Percentiles rank a stretch among this genome's conserved stretches.
phyloP scores from a whole-genome alignment of 2,888 invertebrate genomes.

The Drosophila quasianomalipes region DNA sequence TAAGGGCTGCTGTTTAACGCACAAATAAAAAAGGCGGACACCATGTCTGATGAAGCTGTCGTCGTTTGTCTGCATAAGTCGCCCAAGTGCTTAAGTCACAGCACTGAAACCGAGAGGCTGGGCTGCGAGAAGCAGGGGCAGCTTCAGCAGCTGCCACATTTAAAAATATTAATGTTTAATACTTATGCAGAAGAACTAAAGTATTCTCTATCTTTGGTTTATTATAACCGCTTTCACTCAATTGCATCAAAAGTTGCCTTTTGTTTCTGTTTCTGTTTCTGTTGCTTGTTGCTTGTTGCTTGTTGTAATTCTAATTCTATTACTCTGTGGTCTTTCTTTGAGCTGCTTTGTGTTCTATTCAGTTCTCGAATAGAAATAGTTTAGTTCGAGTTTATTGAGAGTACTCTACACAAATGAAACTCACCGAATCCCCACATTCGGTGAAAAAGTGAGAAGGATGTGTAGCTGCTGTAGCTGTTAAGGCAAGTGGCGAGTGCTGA shows the following conservation, averaged over 20 bases:
- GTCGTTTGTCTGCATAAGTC: too few relatives aligned
- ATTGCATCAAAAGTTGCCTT: constrained; percentile 1
- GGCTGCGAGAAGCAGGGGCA: too few relatives aligned
- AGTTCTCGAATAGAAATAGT: constrained; percentile 6
- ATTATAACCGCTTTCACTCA: constrained; percentile 3
- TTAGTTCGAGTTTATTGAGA: constrained; percentile 40
- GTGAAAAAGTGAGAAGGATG: neutral
- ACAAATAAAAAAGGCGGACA: too few relatives aligned
- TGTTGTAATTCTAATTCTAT: neutral
- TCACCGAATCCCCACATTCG: neutral
- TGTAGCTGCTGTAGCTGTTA: neutral
- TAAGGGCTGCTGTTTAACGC: too few relatives aligned
- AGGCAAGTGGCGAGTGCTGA: neutral
- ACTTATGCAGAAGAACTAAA: neutral
- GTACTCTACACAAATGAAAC: constrained; percentile 1
- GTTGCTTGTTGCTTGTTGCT: too few relatives aligned
- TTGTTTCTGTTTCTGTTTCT: neutral
- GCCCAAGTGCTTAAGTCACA: too few relatives aligned
- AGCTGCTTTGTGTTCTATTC: constrained; percentile 30
- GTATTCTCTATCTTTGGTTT: neutral
- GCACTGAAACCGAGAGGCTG: too few relatives aligned
- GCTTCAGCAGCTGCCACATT: too few relatives aligned
- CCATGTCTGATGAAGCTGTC: too few relatives aligned
- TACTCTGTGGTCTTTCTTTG: constrained; percentile 11
- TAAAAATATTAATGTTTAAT: neutral